These are phyloP conservation scores for Mus pahari DNA, from an alignment of 2,113 vertebrate species.

Conservation along the genomic window DNA sequence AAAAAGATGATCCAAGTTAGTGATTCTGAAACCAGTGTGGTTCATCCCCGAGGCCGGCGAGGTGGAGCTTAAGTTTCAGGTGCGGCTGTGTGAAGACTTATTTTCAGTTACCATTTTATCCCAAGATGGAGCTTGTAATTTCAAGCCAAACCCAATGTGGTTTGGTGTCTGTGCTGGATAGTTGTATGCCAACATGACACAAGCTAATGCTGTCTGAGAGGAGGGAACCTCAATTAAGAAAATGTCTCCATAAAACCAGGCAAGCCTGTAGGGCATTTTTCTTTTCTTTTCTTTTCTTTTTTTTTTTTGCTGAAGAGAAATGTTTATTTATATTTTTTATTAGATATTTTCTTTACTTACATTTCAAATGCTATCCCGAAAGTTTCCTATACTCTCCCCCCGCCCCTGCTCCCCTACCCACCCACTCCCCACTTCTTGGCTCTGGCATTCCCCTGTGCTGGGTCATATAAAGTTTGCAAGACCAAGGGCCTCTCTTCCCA, in stretches of 20 bases:
- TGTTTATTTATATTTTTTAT: no score
- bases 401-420: no score
- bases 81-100: background rate
- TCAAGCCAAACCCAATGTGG: background rate
- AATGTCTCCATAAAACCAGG: background rate
- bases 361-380: no score
- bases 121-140: background rate
- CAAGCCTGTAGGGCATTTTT: background rate
- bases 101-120: background rate
- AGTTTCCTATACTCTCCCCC: no score
- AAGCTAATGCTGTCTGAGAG: background rate
- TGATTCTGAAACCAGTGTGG: background rate
- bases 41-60: background rate
- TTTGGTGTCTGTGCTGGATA: background rate
- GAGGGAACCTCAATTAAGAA: background rate
- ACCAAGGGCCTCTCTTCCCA: no score
- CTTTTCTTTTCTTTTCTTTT: no score
- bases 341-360: no score
- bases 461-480: no score
- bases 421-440: no score
- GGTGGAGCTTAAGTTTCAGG: background rate
- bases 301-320: no score
- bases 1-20: background rate
- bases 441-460: no score
- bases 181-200: background rate